Base-by-base conservation (phyloP, 2,888 invertebrate species). In the Loripinus fragilis region DNA sequence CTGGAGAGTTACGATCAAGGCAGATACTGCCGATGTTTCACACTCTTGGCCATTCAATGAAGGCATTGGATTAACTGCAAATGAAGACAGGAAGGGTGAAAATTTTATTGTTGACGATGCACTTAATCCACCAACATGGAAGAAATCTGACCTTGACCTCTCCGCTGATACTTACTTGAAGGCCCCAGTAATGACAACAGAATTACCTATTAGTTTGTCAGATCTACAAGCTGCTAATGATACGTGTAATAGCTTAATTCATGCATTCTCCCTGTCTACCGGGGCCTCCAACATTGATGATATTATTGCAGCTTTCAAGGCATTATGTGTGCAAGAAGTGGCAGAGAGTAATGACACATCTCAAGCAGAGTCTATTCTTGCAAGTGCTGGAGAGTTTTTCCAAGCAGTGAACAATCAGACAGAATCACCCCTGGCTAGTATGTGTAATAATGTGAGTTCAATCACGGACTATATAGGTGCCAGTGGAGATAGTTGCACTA, bases 31-130 rank as follows among this genome's bases (percentile, higher is more conserved):
- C 8, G 86, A 86, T 71, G 80, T 90, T 17, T 79, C 70, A 8
- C 80, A 85, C 33, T 82, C 80, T 17, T 90, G 90, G 89, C 78
- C 87, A 60, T 81, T 90, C 38, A 86, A 88, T 74, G 87, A 88
- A 65, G 88, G 86, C 35, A 23, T 74, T 23, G 88, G 87, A 1
- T 50, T 82, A 15, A 74, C 74, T 28, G 86, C 83, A n/a, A 73
- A 71, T 35, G 87, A 88, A 30, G 35, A 70, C 17, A 75, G 74
- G 70, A 71, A 71, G 8, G 48, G 67, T 20, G 75, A 83, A n/a
- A 80, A 85, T 71, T 82, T 89, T 83, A 80, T 86, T 55, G 76
- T 80, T 0, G 48, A 78, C 3, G 66, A 86, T 45, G 64, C 78
- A 8, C 41, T 65, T 0, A 78, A 80, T n/a, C 82, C 86, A 20